phyloP scores from a whole-genome alignment of 2,888 invertebrate genomes.

The Tipula confusa region DNA sequence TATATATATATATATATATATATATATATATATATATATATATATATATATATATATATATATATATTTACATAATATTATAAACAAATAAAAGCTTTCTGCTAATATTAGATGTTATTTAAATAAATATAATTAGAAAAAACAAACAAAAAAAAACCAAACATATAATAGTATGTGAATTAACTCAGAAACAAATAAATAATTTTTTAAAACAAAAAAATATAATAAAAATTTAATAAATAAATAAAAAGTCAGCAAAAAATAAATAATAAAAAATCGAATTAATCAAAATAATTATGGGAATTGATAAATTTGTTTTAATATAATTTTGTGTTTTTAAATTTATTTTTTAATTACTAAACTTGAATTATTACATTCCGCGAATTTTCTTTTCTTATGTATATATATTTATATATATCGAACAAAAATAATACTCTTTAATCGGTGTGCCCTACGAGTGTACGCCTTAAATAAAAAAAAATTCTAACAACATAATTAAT shows the following conservation, averaged over 20 bases:
- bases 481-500: neutral
- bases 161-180: neutral
- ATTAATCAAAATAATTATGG: neutral
- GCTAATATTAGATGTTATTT: constrained; percentile 7
- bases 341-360: neutral
- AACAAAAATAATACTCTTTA: neutral
- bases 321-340: neutral
- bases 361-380: neutral
- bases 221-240: neutral
- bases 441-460: neutral
- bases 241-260: neutral
- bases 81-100: neutral
- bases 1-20: no score
- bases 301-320: neutral
- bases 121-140: neutral
- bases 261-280: neutral
- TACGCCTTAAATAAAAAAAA: neutral
- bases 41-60: no score
- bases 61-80: no score
- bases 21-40: no score
- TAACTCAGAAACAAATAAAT: neutral
- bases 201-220: neutral
- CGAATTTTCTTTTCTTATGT: neutral
- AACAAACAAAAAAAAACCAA: neutral
- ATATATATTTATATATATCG: no score